Evolutionary conservation across 2,797 vertebrate species (phyloP).

Genomic region (Neopelma chrysocephalum): DNA sequence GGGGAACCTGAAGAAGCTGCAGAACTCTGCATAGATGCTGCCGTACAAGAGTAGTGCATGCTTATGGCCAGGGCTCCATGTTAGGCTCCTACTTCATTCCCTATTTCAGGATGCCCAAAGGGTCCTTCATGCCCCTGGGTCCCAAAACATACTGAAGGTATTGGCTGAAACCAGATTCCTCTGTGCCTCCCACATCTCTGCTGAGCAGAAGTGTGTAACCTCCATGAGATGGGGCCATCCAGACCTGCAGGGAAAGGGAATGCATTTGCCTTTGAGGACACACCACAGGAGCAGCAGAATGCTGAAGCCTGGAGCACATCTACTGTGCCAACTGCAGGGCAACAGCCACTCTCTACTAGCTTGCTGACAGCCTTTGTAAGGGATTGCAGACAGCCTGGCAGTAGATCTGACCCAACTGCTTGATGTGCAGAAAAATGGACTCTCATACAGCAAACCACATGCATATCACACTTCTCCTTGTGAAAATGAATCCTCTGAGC

Average conservation of each 20-base stretch:
- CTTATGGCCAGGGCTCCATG: background rate
- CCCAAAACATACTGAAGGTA: background rate
- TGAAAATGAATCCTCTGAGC: background rate
- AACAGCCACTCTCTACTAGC: background rate
- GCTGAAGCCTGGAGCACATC: background rate
- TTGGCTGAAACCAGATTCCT: background rate
- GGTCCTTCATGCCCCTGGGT: background rate
- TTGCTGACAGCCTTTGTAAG: background rate
- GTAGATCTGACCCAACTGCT: background rate
- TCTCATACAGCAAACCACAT: background rate
- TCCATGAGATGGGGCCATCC: background rate
- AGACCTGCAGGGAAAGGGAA: background rate
- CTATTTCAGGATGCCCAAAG: background rate
- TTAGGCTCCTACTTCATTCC: background rate
- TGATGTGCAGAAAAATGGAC: background rate
- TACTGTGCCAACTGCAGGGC: background rate
- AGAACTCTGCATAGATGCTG: background rate
- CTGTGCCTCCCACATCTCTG: background rate
- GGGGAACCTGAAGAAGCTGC: background rate
- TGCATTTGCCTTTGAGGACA: background rate
- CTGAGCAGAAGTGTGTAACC: background rate
- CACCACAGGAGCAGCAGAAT: background rate
- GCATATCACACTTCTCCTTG: background rate
- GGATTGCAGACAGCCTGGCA: background rate
- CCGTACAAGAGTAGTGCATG: background rate